A percentile compares a stretch with the other conserved stretches of the same genome.
Evolutionary conservation across 2,797 vertebrate species (phyloP).

Genomic region (Labroides dimidiatus): DNA sequence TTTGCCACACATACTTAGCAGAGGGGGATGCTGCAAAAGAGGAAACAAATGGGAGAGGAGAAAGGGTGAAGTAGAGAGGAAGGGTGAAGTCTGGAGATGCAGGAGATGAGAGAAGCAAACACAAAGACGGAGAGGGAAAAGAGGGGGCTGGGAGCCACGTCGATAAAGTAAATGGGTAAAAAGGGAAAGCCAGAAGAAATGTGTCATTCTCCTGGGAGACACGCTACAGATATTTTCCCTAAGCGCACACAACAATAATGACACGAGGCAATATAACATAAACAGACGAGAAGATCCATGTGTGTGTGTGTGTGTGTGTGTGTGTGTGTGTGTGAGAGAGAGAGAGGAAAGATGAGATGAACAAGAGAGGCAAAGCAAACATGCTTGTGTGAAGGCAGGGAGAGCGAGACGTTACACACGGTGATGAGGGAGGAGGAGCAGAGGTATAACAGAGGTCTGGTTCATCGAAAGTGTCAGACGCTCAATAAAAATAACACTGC

Average conservation of each 20-base stretch:
- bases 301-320: slow-evolving; percentile 40
- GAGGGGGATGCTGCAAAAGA: slow-evolving; percentile 37
- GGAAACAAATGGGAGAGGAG: slow-evolving; percentile 48
- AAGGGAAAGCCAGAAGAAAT: slow-evolving; percentile 69
- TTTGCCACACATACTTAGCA: slow-evolving; percentile 53
- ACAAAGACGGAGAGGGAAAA: slow-evolving; percentile 24
- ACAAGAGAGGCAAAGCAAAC: slow-evolving; percentile 6
- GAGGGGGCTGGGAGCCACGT: slow-evolving; percentile 35
- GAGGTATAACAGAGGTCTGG: slow-evolving; percentile 39
- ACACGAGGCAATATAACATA: slow-evolving; percentile 29
- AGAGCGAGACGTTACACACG: slow-evolving; percentile 27
- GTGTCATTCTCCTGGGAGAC: slow-evolving; percentile 59
- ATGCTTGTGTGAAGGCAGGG: neutral
- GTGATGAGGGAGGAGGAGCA: slow-evolving; percentile 47
- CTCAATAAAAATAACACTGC: slow-evolving; percentile 69
- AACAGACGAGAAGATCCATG: slow-evolving; percentile 26
- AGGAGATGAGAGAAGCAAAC: slow-evolving; percentile 30
- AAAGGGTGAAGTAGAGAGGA: slow-evolving; percentile 6
- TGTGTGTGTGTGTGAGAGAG: slow-evolving; percentile 37
- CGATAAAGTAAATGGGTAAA: slow-evolving; percentile 62
- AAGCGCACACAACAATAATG: slow-evolving; percentile 45
- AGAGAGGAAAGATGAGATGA: slow-evolving; percentile 18
- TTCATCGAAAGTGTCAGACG: slow-evolving; percentile 65
- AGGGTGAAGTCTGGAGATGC: slow-evolving; percentile 23
- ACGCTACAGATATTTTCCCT: slow-evolving; percentile 41